Evolutionary conservation across 1,140 invertebrate species (phyloP).

Genomic region (Drosophila auraria): DNA sequence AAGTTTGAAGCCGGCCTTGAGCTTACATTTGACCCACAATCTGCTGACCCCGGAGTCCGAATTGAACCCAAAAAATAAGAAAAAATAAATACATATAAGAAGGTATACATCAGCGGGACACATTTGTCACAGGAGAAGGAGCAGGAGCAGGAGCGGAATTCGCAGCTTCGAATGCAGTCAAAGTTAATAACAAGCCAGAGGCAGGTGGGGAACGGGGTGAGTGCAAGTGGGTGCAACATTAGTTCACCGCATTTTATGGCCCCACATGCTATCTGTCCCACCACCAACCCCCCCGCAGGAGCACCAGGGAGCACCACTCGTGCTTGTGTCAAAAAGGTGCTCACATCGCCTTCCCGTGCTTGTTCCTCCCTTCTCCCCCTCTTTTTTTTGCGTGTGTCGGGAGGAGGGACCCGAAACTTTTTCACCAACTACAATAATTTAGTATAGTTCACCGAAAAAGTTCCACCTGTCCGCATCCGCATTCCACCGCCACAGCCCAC

Average conservation of each 20-base stretch:
- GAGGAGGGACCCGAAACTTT: constrained; percentile 48
- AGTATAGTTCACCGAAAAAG: constrained; percentile 80
- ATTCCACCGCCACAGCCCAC: constrained; percentile 23
- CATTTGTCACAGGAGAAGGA: constrained; percentile 65
- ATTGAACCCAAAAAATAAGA: not conserved
- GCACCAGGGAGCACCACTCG: not conserved
- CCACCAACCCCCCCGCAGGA: not conserved
- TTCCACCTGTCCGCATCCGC: constrained; percentile 72
- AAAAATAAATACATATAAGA: constrained; percentile 14
- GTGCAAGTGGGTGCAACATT: constrained; percentile 32
- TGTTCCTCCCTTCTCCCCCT: not conserved
- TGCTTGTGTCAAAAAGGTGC: constrained; percentile 69
- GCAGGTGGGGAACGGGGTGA: not conserved
- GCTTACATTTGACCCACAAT: constrained; percentile 31
- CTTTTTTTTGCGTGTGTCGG: constrained; percentile 31
- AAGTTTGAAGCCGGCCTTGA: constrained; percentile 70
- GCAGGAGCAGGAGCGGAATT: constrained; percentile 27
- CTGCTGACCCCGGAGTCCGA: constrained; percentile 6
- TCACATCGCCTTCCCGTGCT: constrained; percentile 9
- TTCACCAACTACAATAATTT: constrained; percentile 81
- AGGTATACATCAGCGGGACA: constrained; percentile 18
- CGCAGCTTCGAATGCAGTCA: constrained; percentile 53
- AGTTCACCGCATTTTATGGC: constrained; percentile 69
- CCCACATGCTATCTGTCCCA: constrained; percentile 4
- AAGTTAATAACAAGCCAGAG: constrained; percentile 37